A percentile compares a stretch with the other conserved stretches of the same genome.
Conservation (phyloP, 2,113 vertebrate species). For the Noctilio leporinus region DNA sequence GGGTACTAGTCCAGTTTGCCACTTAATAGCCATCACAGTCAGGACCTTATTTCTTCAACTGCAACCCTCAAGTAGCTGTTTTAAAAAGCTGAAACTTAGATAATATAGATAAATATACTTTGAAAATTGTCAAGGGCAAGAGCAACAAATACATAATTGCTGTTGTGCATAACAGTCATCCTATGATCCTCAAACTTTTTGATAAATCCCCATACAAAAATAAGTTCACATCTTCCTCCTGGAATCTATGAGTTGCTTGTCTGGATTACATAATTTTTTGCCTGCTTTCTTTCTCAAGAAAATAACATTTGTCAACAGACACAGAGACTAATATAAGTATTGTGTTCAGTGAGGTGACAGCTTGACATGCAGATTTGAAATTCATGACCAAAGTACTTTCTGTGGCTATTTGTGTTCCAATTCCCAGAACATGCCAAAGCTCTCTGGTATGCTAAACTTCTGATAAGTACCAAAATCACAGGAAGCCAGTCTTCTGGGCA, state of each 20-base stretch:
- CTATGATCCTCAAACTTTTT: not conserved
- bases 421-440: not conserved
- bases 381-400: conserved; percentile 26
- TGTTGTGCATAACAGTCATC: not conserved
- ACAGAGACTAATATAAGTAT: not conserved
- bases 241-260: not conserved
- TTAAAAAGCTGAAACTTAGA: not conserved
- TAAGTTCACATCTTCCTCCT: not conserved
- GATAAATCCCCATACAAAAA: not conserved
- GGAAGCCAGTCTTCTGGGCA: not conserved
- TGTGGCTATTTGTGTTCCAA: not conserved
- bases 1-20: not conserved
- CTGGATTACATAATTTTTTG: not conserved
- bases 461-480: not conserved
- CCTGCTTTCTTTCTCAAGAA: conserved; percentile 6
- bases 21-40: not conserved
- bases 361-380: not conserved
- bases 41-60: not conserved
- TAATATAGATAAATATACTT: not conserved
- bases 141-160: not conserved
- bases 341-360: not conserved
- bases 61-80: not conserved
- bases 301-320: not conserved
- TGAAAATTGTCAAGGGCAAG: not conserved
- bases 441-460: not conserved